Evolutionary conservation across 2,113 vertebrate genomes (phyloP), one percentile per base, ranked within the genome.

Genomic region (Gasterosteus aculeatus): DNA sequence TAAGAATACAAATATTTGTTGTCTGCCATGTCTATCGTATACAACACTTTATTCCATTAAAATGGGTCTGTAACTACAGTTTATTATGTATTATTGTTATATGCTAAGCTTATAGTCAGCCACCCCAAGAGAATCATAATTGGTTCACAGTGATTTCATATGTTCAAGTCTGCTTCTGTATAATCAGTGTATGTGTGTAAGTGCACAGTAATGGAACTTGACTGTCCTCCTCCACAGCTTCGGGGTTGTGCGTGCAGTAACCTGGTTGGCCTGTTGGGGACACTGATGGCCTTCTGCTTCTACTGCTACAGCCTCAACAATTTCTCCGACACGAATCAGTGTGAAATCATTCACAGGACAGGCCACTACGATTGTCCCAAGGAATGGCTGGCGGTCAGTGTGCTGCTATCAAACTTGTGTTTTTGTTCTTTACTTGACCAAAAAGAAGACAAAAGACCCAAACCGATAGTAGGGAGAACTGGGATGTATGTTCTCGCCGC

Each of bases 221-320:
- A 11, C 33, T 70, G 33, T 10, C 15, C 18, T 22, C 10, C 72
- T 46, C 62, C 56, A 47, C 83, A 95, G 94, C 72, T 94, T 53
- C 85, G 26, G 7, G 72, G 79, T n/a, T 91, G 89, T 56, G 81
- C 80, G 14, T 93, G 60, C 80, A 87, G 73, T 80, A 91, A 93
- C n/a, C 3, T 73, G 14, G 57, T 81, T 5, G 83, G 90, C 31
- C 84, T 94, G 39, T 19, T 92, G 75, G 88, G 72, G 59, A 69
- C 92, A 3, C 10, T 92, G 65, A 26, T 92, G 18, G 92, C 90
- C 38, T 72, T 94, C 67, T 74, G 83, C 70, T 47, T 93, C 4
- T 94, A 94, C 74, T 65, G 69, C 68, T 85, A 87, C 73, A 78
- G 56, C 69, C 26, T 93, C 33, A 75, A 3, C 42, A 19, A 2